phyloP scores from a whole-genome alignment of 2,113 vertebrate genomes.

The Pyrgilauda ruficollis region DNA sequence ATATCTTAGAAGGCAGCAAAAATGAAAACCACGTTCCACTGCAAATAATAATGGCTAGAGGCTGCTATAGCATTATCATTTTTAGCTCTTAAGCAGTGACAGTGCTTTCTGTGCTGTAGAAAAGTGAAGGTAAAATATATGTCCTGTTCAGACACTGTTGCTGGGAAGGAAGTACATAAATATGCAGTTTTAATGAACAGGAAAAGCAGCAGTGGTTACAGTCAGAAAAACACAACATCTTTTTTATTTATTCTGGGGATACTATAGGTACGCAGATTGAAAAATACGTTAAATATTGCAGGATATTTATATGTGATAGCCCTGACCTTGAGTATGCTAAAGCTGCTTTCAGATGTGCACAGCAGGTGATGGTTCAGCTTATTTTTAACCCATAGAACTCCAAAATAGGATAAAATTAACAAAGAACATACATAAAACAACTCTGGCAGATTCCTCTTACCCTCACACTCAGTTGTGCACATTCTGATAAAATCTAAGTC shows the following conservation, averaged over 20 bases:
- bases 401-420: not conserved
- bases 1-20: not conserved
- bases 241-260: not conserved
- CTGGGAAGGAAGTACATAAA: slow-evolving; percentile 25
- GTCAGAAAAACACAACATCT: not conserved
- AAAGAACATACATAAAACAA: not conserved
- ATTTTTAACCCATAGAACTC: not conserved
- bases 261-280: not conserved
- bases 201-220: not conserved
- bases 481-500: not conserved
- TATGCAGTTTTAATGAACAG: not conserved
- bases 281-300: not conserved
- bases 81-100: not conserved
- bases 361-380: not conserved
- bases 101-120: not conserved
- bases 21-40: not conserved
- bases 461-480: not conserved
- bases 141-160: not conserved
- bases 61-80: not conserved
- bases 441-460: not conserved
- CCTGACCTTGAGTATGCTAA: not conserved
- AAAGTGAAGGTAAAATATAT: not conserved
- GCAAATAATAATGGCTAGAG: not conserved
- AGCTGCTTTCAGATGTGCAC: not conserved
- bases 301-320: not conserved